phyloP scores from a whole-genome alignment of 92 coral and sea anemone genomes.

The Umimayanthus chanpuru region DNA sequence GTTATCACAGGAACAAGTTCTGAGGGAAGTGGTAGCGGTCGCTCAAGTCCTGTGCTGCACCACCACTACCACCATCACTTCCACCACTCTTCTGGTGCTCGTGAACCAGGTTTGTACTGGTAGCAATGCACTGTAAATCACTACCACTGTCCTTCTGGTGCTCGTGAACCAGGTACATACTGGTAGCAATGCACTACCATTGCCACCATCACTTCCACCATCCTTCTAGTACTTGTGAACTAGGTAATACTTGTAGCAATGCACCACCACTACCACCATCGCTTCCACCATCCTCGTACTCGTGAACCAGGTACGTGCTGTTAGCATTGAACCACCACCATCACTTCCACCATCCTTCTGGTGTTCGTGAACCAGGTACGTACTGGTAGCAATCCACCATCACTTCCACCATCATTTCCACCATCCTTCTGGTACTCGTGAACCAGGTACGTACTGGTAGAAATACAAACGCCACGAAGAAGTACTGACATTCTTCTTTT shows the following conservation, averaged over 20 bases:
- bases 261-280: constrained; percentile 95
- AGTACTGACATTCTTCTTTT: no score
- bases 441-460: no score
- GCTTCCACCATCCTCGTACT: constrained; percentile 81
- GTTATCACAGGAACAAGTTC: constrained; percentile 30
- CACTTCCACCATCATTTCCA: no score
- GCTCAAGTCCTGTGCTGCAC: constrained; percentile 72
- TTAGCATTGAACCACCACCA: constrained; percentile 72
- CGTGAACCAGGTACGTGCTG: constrained; percentile 24
- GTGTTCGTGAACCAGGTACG: constrained; percentile 32
- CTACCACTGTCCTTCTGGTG: no score
- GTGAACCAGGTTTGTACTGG: constrained; percentile 20
- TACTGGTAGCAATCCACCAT: not conserved
- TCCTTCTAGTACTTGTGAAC: no score
- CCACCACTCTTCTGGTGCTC: constrained; percentile 71
- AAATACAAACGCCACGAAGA: no score
- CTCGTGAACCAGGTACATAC: no score
- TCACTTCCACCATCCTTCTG: constrained; percentile 87
- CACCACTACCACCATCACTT: constrained; percentile 98
- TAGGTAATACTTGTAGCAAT: not conserved
- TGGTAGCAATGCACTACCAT: no score
- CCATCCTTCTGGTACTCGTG: no score
- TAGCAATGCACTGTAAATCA: no score
- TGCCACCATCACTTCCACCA: no score
- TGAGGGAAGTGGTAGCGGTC: constrained; percentile 60